phyloP scores from a whole-genome alignment of 2,113 vertebrate genomes.

The Oreotrochilus melanogaster region DNA sequence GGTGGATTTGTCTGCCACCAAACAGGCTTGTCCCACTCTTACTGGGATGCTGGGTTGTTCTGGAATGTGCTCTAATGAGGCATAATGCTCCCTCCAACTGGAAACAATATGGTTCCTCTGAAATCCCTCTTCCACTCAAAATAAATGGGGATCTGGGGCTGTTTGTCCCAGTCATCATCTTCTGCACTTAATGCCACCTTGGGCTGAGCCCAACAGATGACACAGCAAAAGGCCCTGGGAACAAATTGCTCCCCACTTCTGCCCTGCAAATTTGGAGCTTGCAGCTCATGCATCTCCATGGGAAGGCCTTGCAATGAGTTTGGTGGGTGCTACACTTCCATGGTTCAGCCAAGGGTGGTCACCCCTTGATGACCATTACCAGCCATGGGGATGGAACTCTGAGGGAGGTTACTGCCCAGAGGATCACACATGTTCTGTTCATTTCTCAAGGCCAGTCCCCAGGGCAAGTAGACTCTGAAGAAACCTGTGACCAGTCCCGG shows the following conservation, averaged over 20 bases:
- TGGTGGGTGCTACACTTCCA: neutral
- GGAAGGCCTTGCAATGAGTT: neutral
- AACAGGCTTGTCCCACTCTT: neutral
- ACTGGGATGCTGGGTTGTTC: neutral
- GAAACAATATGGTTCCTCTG: neutral
- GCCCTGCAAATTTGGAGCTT: neutral
- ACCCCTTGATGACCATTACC: neutral
- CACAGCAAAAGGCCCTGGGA: rapidly evolving
- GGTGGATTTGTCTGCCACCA: neutral
- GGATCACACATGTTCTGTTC: neutral
- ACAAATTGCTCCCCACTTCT: neutral
- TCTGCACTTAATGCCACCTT: neutral
- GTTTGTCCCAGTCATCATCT: neutral
- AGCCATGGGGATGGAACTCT: rapidly evolving
- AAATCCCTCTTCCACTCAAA: neutral
- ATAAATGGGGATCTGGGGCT: neutral
- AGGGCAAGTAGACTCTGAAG: neutral
- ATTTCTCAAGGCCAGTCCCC: neutral
- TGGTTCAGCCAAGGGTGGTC: neutral
- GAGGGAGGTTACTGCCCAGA: rapidly evolving
- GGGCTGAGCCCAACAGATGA: rapidly evolving
- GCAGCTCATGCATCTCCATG: neutral
- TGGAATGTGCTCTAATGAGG: rapidly evolving
- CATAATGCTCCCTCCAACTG: neutral
- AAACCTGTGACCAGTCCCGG: neutral